These are phyloP conservation scores for Coleophora flavipennella DNA, from an alignment of 2,888 invertebrate species.

Conservation along the genomic window DNA sequence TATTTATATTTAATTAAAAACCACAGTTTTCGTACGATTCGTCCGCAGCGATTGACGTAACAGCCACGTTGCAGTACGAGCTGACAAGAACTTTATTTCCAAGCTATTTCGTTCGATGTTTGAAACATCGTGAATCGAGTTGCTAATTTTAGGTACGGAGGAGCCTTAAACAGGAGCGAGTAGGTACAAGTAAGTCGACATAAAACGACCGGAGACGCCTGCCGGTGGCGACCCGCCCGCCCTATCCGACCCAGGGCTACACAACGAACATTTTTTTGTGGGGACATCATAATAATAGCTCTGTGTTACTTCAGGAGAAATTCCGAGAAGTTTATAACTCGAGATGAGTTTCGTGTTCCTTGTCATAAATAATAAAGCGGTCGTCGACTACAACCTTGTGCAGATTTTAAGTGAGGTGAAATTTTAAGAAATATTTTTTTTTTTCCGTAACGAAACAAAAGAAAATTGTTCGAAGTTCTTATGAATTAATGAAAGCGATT, in stretches of 20 bases:
- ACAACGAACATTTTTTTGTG: conserved; percentile 66
- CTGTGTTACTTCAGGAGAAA: conserved; percentile 73
- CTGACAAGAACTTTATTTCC: no score
- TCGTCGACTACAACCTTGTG: conserved; percentile 68
- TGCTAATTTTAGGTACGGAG: no score
- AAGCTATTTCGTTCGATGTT: no score
- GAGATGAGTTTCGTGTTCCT: conserved; percentile 73
- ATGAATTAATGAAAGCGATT: conserved; percentile 35
- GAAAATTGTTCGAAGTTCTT: conserved; percentile 47
- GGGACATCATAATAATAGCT: conserved; percentile 73
- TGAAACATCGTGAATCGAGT: no score
- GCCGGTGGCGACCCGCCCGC: conserved; percentile 21
- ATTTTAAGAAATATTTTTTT: conserved; percentile 62
- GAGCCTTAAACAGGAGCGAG: no score
- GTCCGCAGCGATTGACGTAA: no score
- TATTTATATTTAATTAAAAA: no score
- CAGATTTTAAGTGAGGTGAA: conserved; percentile 70
- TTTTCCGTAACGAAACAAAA: conserved; percentile 45
- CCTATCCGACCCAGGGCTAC: conserved; percentile 42
- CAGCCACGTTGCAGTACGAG: no score
- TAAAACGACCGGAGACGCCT: conserved; percentile 24
- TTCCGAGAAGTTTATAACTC: conserved; percentile 74
- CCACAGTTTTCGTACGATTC: no score
- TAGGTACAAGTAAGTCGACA: conserved; percentile 12
- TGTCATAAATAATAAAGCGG: conserved; percentile 73